Base-by-base conservation (phyloP, 2,113 vertebrate genomes). In the Rhinoptilus africanus region DNA sequence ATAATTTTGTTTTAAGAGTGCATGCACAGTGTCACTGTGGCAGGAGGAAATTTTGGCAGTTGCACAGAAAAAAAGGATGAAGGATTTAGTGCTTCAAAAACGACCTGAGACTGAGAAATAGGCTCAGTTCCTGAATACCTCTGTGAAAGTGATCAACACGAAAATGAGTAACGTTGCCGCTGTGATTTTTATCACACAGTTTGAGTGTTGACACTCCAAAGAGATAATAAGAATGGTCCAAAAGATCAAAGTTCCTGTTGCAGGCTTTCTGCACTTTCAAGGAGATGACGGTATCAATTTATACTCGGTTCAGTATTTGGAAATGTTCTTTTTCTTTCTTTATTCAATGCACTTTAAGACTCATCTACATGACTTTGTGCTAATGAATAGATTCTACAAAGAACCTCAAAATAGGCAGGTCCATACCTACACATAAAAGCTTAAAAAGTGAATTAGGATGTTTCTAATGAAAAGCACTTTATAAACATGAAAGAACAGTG, bases 181-280 rank as follows among this genome's bases (percentile, higher is more conserved):
- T 95, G 88, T 89, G 67, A 74, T 93, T 96, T 96, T 83, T 77
- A 91, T 76, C 78, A 92, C 60, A 74, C 66, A 72, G 80, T 83
- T 91, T 91, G 95, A 92, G 30, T 57, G 78, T 64, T 94, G 77
- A 85, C 78, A 88, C 53, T 81, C 79, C 85, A 93, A 71, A 93
- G 71, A 83, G 48, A 81, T 88, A 85, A 85, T 53, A 91, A 93
- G 73, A 88, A 87, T 34, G 26, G 50, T 73, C 87, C 75, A 62
- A 71, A 95, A 82, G 76, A 96, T 91, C 66, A 91, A 89, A 96
- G 92, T 80, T 95, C 59, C 53, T 82, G 43, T 89, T 0, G 0
- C 43, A 37, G 59, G 47, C 48, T 95, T 88, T 72, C 76, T 92
- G 62, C 23, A 82, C 43, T 86, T 91, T 82, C 73, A 95, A 75